Evolutionary conservation across 1,140 invertebrate genomes (phyloP).

Genomic region (Plutomurus gul): DNA sequence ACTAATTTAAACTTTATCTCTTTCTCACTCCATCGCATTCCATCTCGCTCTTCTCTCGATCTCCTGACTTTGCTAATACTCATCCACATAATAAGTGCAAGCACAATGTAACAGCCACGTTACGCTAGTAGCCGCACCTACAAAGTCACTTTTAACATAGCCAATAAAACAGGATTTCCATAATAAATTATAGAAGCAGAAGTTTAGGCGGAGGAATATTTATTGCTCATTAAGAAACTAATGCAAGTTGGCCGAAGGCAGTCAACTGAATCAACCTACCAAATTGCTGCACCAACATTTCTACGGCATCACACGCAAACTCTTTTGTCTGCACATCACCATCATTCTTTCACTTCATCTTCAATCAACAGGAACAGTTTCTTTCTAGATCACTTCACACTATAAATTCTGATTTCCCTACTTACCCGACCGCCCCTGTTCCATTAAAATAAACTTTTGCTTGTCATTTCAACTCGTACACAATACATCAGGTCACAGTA

Average conservation of each 20-base stretch:
- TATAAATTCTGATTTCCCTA: too few relatives aligned
- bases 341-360: background rate
- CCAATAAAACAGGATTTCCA: constrained; percentile 2
- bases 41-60: background rate
- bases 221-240: background rate
- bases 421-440: too few relatives aligned
- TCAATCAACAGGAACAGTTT: background rate
- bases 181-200: background rate
- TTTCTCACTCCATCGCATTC: constrained; percentile 26
- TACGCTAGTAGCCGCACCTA: too few relatives aligned
- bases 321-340: background rate
- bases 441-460: too few relatives aligned
- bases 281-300: too few relatives aligned
- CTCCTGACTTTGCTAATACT: background rate
- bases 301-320: background rate
- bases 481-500: too few relatives aligned
- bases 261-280: too few relatives aligned
- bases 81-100: too few relatives aligned
- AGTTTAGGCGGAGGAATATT: background rate
- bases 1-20: constrained; percentile 14
- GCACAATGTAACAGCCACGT: too few relatives aligned
- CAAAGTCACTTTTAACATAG: background rate
- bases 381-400: too few relatives aligned
- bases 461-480: too few relatives aligned
- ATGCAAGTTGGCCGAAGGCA: too few relatives aligned